A percentile compares a stretch with the other conserved stretches of the same genome.
Evolutionary conservation across 2,888 invertebrate species (phyloP).

Genomic region (Chrysolina haemoptera): DNA sequence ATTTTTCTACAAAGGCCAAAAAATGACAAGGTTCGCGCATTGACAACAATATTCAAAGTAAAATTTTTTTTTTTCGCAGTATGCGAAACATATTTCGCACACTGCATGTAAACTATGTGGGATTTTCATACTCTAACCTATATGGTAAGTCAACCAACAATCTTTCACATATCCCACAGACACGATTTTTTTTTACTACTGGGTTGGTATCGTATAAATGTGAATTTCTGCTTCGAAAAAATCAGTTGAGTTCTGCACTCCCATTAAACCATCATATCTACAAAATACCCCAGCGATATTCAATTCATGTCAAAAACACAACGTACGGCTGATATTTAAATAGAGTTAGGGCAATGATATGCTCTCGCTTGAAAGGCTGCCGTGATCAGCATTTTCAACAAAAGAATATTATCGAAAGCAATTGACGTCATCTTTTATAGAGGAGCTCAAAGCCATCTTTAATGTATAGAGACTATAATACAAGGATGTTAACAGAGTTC

Average conservation of each 20-base stretch:
- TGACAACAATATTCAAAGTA: too few relatives aligned
- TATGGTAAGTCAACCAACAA: too few relatives aligned
- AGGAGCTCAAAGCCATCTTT: slow-evolving; percentile 21
- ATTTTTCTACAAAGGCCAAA: too few relatives aligned
- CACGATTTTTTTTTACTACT: too few relatives aligned
- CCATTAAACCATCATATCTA: background rate
- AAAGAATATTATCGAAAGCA: slow-evolving; percentile 38
- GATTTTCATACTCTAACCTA: too few relatives aligned
- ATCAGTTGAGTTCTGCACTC: background rate
- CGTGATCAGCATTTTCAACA: slow-evolving; percentile 37
- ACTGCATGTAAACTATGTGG: too few relatives aligned
- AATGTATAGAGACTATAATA: slow-evolving; percentile 18
- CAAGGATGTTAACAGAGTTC: slow-evolving; percentile 12
- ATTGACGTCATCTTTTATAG: slow-evolving; percentile 30
- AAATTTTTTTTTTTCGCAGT: too few relatives aligned
- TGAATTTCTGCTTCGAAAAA: too few relatives aligned
- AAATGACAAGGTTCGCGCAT: too few relatives aligned
- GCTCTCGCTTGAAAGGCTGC: slow-evolving; percentile 32
- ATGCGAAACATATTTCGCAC: too few relatives aligned
- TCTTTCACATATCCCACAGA: too few relatives aligned
- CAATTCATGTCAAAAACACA: slow-evolving; percentile 32
- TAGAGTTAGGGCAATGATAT: slow-evolving; percentile 25
- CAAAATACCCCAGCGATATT: slow-evolving; percentile 15
- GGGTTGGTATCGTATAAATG: too few relatives aligned
- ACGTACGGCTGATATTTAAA: slow-evolving; percentile 37